Evolutionary conservation across 2,797 vertebrate species (phyloP), one percentile per base, ranked within the genome.

Genomic region (Anas georgica): DNA sequence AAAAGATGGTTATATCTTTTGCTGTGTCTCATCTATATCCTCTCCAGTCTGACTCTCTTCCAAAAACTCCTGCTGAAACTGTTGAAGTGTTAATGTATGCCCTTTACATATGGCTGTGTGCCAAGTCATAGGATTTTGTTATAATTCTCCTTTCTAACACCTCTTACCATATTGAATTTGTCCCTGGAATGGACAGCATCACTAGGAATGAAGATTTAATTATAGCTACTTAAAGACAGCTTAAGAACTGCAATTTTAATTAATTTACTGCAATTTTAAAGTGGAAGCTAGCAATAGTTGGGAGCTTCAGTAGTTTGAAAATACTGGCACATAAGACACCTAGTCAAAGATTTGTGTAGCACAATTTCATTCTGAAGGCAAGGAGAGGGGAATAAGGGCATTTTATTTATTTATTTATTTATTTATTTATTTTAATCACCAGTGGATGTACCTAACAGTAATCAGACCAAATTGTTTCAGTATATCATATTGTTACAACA

Each of bases 201-300:
- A 63, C 86, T 97, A 88, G 94, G 91, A 97, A 67, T 92, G 94
- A 97, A 95, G 82, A 83, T 96, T 97, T 98, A 98, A 97, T 97
- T 98, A 98, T 93, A 94, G 83, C 84, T 97, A 97, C 96, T 98
- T 97, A 97, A 90, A 98, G 96, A 97, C 95, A 97, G 96, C 88
- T 96, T 97, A 95, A 97, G 96, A 97, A 97, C 74, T 96, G 43
- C 43, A 45, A 45, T 45, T 45, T 45, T 45, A 45, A 45, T 45
- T 45, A 97, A 98, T 98, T 98, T 97, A 97, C 95, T 90, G 90
- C 88, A 95, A n/a, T 96, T 97, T 93, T 96, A 86, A 95, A 97
- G 86, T 95, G 83, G 72, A 97, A 94, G 72, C 66, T 95, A 70
- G 67, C 73, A 83, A 89, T 83, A 94, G 68, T 95, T 95, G 75